phyloP scores from a whole-genome alignment of 53 echinoderm and acorn worm genomes.

The Patiria pectinifera region DNA sequence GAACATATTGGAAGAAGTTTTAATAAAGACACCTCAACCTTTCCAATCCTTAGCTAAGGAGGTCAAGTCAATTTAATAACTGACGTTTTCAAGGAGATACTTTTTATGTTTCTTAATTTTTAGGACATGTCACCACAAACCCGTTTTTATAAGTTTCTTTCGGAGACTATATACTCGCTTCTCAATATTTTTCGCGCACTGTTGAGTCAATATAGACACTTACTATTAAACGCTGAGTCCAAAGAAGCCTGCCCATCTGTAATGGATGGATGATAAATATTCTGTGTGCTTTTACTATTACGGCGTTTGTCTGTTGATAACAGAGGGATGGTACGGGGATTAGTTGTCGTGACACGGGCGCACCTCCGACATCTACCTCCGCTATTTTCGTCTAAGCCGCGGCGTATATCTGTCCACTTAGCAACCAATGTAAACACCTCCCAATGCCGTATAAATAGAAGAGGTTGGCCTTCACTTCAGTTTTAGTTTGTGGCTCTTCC shows the following conservation, averaged over 20 bases:
- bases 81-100: not conserved
- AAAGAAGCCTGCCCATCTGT: not conserved
- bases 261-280: slow-evolving; percentile 45
- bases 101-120: not conserved
- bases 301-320: slow-evolving; percentile 24
- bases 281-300: slow-evolving; percentile 38
- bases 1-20: not conserved
- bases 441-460: not conserved
- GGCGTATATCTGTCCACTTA: not conserved
- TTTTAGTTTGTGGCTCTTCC: not conserved
- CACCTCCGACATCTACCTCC: not conserved
- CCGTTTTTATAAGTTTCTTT: not conserved
- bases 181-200: not conserved
- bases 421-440: not conserved
- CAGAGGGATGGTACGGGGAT: not conserved
- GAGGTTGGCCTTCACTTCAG: not conserved
- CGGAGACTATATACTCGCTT: not conserved
- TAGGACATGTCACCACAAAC: not conserved
- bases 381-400: not conserved
- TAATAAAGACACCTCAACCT: not conserved
- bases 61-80: not conserved
- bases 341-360: not conserved
- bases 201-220: not conserved
- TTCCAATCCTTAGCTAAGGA: not conserved
- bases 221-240: not conserved